phyloP scores from a whole-genome alignment of 2,888 invertebrate genomes.

The Caenorhabditis doughertyi region DNA sequence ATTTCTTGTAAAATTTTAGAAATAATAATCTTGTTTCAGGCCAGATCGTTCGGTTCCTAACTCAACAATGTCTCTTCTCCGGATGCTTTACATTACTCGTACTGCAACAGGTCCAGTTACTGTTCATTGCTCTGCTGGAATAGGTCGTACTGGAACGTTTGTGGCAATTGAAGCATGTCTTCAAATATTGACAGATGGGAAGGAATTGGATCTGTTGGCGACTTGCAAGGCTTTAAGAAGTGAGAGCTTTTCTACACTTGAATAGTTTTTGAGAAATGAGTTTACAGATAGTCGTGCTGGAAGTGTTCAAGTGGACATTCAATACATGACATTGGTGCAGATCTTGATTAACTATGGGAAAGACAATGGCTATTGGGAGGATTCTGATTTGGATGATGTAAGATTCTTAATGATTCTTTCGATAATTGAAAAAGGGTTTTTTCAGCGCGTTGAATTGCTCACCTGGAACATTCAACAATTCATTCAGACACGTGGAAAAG shows the following conservation, averaged over 20 bases:
- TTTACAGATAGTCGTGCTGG: conserved; percentile 56
- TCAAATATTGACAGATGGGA: conserved; percentile 57
- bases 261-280: not conserved
- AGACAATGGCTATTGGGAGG: conserved; percentile 63
- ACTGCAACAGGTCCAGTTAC: conserved; percentile 42
- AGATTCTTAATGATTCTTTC: too few relatives aligned
- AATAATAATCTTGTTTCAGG: conserved; percentile 17
- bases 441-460: conserved; percentile 57
- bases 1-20: not conserved
- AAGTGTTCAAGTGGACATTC: conserved; percentile 66
- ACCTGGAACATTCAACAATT: conserved; percentile 64
- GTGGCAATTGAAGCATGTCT: conserved; percentile 61
- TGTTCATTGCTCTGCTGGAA: conserved; percentile 63
- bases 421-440: not conserved
- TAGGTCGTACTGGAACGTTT: conserved; percentile 64
- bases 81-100: conserved; percentile 61
- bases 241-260: conserved; percentile 1
- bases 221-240: conserved; percentile 54
- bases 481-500: conserved; percentile 50
- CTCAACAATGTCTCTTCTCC: conserved; percentile 47
- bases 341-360: conserved; percentile 58
- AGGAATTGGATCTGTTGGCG: conserved; percentile 53
- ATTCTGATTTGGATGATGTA: conserved; percentile 61
- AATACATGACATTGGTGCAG: conserved; percentile 63
- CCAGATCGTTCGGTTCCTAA: conserved; percentile 61